Evolutionary conservation across 2,888 invertebrate species (phyloP).

Genomic region (Andricus curvator): DNA sequence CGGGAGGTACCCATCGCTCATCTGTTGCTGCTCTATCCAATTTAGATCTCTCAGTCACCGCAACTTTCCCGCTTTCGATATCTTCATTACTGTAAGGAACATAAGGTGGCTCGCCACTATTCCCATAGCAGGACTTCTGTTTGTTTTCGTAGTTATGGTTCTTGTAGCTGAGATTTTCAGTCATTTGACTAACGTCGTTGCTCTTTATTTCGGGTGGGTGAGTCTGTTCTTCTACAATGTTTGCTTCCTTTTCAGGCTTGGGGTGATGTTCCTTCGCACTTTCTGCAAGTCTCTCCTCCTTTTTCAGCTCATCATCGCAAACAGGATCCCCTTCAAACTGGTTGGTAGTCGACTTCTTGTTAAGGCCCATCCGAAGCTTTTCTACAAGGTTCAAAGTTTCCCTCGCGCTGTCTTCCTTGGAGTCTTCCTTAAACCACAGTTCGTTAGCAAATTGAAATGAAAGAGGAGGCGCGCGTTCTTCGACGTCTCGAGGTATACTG

Average conservation of each 20-base stretch:
- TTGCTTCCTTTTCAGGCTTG: slow-evolving; percentile 51
- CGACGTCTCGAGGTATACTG: slow-evolving; percentile 82
- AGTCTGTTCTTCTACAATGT: slow-evolving; percentile 48
- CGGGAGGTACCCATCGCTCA: slow-evolving; percentile 84
- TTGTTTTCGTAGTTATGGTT: slow-evolving; percentile 66
- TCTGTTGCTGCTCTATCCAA: slow-evolving; percentile 80
- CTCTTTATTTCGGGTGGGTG: slow-evolving; percentile 40
- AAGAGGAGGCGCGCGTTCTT: slow-evolving; percentile 82
- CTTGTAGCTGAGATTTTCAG: slow-evolving; percentile 40
- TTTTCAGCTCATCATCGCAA: slow-evolving; percentile 72
- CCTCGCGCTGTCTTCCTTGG: slow-evolving; percentile 89
- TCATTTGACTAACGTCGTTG: slow-evolving; percentile 49
- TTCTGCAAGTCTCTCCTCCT: slow-evolving; percentile 60
- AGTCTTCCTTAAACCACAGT: slow-evolving; percentile 87
- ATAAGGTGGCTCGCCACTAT: slow-evolving; percentile 66
- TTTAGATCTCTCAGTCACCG: slow-evolving; percentile 75
- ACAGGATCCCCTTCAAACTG: slow-evolving; percentile 79
- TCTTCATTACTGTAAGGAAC: slow-evolving; percentile 72
- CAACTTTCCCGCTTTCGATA: slow-evolving; percentile 74
- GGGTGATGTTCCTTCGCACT: slow-evolving; percentile 46
- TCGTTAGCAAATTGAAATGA: slow-evolving; percentile 84
- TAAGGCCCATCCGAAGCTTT: slow-evolving; percentile 87
- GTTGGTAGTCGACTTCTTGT: slow-evolving; percentile 83
- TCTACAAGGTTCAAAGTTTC: slow-evolving; percentile 92
- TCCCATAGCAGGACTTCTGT: slow-evolving; percentile 69